These are phyloP conservation scores for Danaus chrysippus DNA, from an alignment of 2,888 invertebrate species.

Conservation along the genomic window DNA sequence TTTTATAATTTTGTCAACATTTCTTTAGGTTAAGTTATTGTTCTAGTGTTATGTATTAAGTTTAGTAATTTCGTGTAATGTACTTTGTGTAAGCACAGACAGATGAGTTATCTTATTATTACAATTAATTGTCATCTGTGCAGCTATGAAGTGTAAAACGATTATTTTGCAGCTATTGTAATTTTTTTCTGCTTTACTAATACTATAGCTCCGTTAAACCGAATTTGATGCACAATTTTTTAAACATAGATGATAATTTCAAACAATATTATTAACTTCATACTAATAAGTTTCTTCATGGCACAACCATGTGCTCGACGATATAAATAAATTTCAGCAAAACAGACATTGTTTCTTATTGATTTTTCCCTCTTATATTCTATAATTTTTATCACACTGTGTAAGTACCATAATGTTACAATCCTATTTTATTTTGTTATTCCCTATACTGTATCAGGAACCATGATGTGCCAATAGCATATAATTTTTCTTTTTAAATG, in stretches of 20 bases:
- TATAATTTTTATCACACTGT: too few species aligned
- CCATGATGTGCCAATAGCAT: too few species aligned
- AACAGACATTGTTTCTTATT: conserved; percentile 25
- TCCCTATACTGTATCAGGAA: too few species aligned
- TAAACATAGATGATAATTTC: conserved; percentile 57
- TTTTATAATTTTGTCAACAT: conserved; percentile 44
- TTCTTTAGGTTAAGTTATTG: conserved; percentile 47
- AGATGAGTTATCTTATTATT: conserved; percentile 32
- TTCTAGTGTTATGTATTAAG: conserved; percentile 37
- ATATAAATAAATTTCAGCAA: conserved; percentile 62
- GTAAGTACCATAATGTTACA: too few species aligned
- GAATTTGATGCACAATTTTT: conserved; percentile 62
- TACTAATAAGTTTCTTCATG: conserved; percentile 61
- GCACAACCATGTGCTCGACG: conserved; percentile 67
- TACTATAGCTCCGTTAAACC: conserved; percentile 30
- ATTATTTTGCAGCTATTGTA: conserved; percentile 11
- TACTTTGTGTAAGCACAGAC: conserved; percentile 19
- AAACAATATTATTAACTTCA: conserved; percentile 26
- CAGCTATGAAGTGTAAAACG: conserved; percentile 14
- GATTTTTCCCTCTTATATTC: background rate
- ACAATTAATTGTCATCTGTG: conserved; percentile 13
- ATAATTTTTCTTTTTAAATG: too few species aligned
- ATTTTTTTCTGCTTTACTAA: conserved; percentile 9
- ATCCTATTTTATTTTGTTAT: too few species aligned
- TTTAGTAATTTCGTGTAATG: conserved; percentile 39